Evolutionary conservation across 2,797 vertebrate species (phyloP).

Genomic region (Tenualosa thibaudeaui): DNA sequence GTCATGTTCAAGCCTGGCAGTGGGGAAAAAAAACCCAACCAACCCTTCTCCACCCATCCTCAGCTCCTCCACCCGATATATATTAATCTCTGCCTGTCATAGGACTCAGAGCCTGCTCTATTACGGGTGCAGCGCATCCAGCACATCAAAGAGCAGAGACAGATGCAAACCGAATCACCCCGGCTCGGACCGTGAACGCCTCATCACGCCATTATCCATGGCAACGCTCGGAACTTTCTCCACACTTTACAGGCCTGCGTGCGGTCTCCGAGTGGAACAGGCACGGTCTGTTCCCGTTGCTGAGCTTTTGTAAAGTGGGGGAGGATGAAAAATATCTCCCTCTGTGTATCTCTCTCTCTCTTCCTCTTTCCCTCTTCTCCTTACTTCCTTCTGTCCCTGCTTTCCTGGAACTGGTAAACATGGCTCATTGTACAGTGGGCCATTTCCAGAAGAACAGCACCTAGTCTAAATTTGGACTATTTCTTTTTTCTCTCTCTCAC

Average conservation of each 20-base stretch:
- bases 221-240: constrained; percentile 44
- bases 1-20: constrained; percentile 7
- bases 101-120: constrained; percentile 60
- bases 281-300: constrained; percentile 39
- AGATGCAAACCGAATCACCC: constrained; percentile 47
- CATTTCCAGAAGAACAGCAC: background rate
- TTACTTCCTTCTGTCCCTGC: background rate
- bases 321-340: background rate
- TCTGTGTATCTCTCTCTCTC: background rate
- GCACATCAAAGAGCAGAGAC: constrained; percentile 63
- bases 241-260: constrained; percentile 45
- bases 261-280: constrained; percentile 37
- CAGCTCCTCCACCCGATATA: background rate
- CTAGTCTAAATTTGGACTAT: constrained; percentile 13
- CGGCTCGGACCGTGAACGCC: constrained; percentile 53
- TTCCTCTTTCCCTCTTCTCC: constrained; percentile 27
- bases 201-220: constrained; percentile 62
- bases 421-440: background rate
- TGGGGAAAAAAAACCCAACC: background rate
- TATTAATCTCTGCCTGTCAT: constrained; percentile 60
- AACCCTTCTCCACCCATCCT: background rate
- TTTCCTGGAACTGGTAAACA: constrained; percentile 7
- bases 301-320: background rate
- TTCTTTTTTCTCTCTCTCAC: background rate
- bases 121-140: constrained; percentile 51